Evolutionary conservation across 1,140 invertebrate species (phyloP), one percentile per base, ranked within the genome.

Genomic region (Chymomyza costata): DNA sequence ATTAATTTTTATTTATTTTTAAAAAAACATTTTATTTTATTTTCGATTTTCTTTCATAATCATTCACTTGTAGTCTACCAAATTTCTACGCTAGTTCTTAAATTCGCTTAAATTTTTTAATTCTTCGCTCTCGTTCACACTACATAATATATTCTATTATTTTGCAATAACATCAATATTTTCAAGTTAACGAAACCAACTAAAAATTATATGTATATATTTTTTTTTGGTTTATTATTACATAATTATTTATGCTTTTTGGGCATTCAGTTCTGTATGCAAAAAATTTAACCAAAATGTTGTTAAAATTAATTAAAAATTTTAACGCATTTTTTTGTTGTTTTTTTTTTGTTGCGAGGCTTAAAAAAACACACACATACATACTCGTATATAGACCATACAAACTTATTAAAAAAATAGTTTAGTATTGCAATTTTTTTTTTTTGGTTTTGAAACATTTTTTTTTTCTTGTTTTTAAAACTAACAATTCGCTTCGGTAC

Each of bases 111-210:
- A 34, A 50, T 64, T 65, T 49, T 58, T 53, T 53, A 43, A 52
- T 49, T 30, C 39, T 58, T 16, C 21, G 16, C 13, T 30, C 17
- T 53, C 21, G 58, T 40, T 48, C 11, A 31, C 58, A 8, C 38
- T 53, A 48, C 25, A 21, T 52, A n/a, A 57, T 78, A 78, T 80
- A 31, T 68, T 80, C 64, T 73, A 80, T 73, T 80, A 80, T 80
- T 53, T 73, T 15, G 50, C 73, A 80, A 80, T 68, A 80, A 80
- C 60, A 80, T 80, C 56, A 80, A 80, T 65, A 80, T 65, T 38
- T n/a, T 35, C 57, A 66, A 54, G 58, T 52, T 56, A 78, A 67
- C 73, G 50, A 59, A 62, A 53, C 15, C 25, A 30, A 28, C 41
- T 44, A n/a, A n/a, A n/a, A 56, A 48, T n/a, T n/a, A n/a, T n/a